Evolutionary conservation across 2,113 vertebrate genomes (phyloP).

Genomic region (Embiotoca jacksoni): DNA sequence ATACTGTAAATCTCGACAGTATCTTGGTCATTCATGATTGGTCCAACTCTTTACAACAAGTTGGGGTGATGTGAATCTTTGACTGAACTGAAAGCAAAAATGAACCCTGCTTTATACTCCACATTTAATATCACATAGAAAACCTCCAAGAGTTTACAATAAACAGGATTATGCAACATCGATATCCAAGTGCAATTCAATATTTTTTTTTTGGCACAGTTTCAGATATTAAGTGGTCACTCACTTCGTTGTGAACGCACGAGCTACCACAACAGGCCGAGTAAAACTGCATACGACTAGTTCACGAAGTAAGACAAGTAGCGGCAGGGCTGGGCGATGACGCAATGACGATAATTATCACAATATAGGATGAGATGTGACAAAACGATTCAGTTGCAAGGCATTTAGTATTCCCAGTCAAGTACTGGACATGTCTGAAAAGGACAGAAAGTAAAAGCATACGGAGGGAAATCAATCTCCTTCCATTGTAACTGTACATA

Average conservation of each 20-base stretch:
- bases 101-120: background rate
- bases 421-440: background rate
- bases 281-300: slow-evolving; percentile 36
- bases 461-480: background rate
- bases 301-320: slow-evolving; percentile 33
- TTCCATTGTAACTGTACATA: background rate
- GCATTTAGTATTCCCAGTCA: background rate
- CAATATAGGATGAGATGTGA: background rate
- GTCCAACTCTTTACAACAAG: background rate
- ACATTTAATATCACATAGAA: slow-evolving; percentile 42
- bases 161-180: slow-evolving; percentile 50
- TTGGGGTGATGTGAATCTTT: background rate
- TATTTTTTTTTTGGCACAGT: slow-evolving; percentile 62
- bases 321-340: slow-evolving; percentile 32
- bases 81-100: slow-evolving; percentile 21
- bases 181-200: slow-evolving; percentile 54
- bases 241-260: slow-evolving; percentile 54
- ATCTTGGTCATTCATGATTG: too few species aligned
- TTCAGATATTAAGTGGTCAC: slow-evolving; percentile 46
- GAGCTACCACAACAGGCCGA: slow-evolving; percentile 52
- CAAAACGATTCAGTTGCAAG: background rate
- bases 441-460: background rate
- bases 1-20: too few species aligned
- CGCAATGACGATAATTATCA: background rate
- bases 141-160: slow-evolving; percentile 53